These are phyloP conservation scores for Digitonthophagus gazella DNA, from an alignment of 2,888 invertebrate genomes.

Conservation along the genomic window DNA sequence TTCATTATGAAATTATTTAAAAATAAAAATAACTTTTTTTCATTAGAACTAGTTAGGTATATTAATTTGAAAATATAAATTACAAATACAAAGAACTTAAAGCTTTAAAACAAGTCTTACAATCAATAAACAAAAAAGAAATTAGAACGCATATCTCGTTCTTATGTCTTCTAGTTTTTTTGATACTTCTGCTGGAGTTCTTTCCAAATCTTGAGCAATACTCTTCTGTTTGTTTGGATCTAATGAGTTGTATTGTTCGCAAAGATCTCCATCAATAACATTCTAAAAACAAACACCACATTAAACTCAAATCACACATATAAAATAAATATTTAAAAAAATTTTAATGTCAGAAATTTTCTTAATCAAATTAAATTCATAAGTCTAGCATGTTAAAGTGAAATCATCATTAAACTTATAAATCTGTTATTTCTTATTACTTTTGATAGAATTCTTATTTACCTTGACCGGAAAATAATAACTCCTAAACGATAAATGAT, in stretches of 20 bases:
- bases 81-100: neutral
- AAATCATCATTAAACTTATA: constrained; percentile 29
- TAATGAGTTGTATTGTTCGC: constrained; percentile 97
- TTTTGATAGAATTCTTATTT: constrained; percentile 34
- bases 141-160: constrained; percentile 97
- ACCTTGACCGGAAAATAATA: constrained; percentile 97
- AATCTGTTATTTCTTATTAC: neutral
- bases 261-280: constrained; percentile 97
- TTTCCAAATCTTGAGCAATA: constrained; percentile 91
- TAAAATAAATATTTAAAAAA: neutral
- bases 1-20: too few relatives aligned
- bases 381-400: constrained; percentile 46
- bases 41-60: neutral
- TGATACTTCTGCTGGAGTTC: constrained; percentile 94
- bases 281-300: constrained; percentile 63
- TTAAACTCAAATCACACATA: neutral
- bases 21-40: too few relatives aligned
- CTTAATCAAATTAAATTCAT: constrained; percentile 39
- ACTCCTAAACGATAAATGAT: constrained; percentile 95
- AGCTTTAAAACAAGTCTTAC: constrained; percentile 15
- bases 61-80: constrained; percentile 5
- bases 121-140: too few relatives aligned
- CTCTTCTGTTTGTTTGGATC: constrained; percentile 92
- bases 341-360: constrained; percentile 17
- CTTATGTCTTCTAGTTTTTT: constrained; percentile 98